Evolutionary conservation across 2,888 invertebrate genomes (phyloP), one percentile per base, ranked within the genome.

Genomic region (Sphaerolaimus hirsutus): DNA sequence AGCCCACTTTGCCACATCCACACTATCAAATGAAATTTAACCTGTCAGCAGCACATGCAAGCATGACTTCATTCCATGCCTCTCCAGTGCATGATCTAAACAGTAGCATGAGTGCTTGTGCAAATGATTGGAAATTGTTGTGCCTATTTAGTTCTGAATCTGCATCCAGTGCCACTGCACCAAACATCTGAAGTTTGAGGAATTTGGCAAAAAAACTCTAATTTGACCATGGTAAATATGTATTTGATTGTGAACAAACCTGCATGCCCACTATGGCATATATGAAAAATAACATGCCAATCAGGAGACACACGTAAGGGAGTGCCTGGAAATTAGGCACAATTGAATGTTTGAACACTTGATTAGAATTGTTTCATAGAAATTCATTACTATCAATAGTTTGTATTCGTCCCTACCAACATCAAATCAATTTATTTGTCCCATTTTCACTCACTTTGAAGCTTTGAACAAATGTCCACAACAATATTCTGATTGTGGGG

Each of bases 391-490:
- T 23, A 14, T 23, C 3, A n/a, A n/a, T n/a, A n/a, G n/a, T n/a
- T n/a, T n/a, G n/a, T n/a, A n/a, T n/a, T n/a, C n/a, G n/a, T n/a
- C n/a, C n/a, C n/a, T n/a, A n/a, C n/a, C n/a, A n/a, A n/a, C n/a
- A n/a, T n/a, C n/a, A n/a, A n/a, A n/a, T n/a, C n/a, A n/a, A n/a
- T n/a, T n/a, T n/a, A n/a, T n/a, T n/a, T n/a, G n/a, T n/a, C n/a
- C n/a, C n/a, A n/a, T n/a, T n/a, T n/a, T 17, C 10, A 24, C 53
- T 56, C 64, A 75, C 76, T 78, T 93, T 93, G 70, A 93, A 91
- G 68, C 91, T 93, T 74, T 93, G 93, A 66, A 97, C 84, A 70
- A 93, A 93, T 53, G 93, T 93, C 93, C 93, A 93, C 55, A 93
- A 75, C 53, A 93, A 75, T 69, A 97, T 89, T 68, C 93, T 76